These are phyloP conservation scores for Scolanthus callimorphus DNA, from an alignment of 92 coral and sea anemone genomes.

Conservation along the genomic window DNA sequence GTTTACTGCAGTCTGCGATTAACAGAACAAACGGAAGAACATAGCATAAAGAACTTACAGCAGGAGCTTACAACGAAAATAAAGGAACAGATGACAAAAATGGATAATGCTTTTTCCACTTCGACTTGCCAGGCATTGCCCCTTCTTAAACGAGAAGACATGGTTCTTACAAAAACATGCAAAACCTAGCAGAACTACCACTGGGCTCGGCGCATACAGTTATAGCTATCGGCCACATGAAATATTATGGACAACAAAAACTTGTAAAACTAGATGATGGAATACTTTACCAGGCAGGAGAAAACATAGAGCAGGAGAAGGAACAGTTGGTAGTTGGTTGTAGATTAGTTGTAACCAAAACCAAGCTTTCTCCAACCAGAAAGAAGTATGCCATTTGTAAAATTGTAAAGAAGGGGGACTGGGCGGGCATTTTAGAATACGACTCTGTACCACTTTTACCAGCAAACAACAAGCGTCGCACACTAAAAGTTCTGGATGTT, in stretches of 20 bases:
- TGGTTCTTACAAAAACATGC: too few species aligned
- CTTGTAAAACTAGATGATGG: conserved; percentile 14
- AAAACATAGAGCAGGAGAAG: conserved; percentile 13
- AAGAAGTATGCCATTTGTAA: conserved; percentile 14
- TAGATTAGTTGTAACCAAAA: conserved; percentile 3
- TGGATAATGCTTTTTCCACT: too few species aligned
- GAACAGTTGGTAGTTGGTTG: conserved; percentile 18
- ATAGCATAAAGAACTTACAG: conserved; percentile 10
- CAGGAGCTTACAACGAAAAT: not conserved
- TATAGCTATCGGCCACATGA: conserved; percentile 14
- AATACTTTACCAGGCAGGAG: conserved; percentile 20
- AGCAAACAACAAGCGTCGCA: conserved; percentile 13
- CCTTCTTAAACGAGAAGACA: too few species aligned
- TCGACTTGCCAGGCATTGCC: too few species aligned
- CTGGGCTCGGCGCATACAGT: conserved; percentile 10
- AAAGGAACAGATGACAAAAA: not conserved
- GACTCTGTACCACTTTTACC: conserved; percentile 15
- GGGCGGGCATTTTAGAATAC: conserved; percentile 30
- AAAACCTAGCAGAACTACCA: too few species aligned
- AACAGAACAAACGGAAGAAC: not conserved
- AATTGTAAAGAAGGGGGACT: conserved; percentile 21
- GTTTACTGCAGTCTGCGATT: conserved; percentile 16
- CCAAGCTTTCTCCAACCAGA: conserved; percentile 15
- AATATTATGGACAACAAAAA: too few species aligned
- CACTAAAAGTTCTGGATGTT: conserved; percentile 17